Conservation (phyloP, 2,888 invertebrate species). For the Mesorhabditis spiculigera region DNA sequence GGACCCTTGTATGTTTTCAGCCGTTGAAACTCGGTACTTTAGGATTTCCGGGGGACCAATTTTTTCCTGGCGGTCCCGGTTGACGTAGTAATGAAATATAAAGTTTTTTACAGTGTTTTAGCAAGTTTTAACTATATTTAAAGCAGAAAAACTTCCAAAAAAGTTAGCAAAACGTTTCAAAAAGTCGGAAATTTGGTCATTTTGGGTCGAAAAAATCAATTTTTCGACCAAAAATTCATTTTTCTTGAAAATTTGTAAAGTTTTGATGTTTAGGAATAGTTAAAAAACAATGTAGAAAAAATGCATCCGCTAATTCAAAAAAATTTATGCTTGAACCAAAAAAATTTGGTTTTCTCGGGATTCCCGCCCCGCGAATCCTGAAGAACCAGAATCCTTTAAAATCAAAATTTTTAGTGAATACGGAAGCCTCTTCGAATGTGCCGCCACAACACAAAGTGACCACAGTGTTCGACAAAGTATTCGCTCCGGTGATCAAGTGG, state of each 20-base stretch:
- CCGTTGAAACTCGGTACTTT: neutral
- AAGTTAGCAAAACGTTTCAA: no score
- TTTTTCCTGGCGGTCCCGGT: no score
- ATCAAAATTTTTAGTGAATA: neutral
- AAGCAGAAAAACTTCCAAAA: no score
- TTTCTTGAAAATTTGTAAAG: neutral
- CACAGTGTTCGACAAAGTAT: neutral
- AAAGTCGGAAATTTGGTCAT: neutral
- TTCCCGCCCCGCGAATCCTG: no score
- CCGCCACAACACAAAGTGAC: neutral
- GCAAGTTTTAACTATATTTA: no score
- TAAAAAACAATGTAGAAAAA: neutral
- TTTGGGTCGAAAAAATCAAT: neutral
- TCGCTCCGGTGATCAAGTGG: neutral
- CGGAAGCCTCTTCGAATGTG: neutral
- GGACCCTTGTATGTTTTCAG: neutral
- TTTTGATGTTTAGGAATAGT: neutral
- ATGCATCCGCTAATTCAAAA: neutral
- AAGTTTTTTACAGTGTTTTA: no score
- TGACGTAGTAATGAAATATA: no score
- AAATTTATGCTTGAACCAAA: neutral
- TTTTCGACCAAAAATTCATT: neutral
- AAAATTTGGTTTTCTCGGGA: no score
- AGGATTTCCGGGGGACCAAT: no score
- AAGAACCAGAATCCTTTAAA: no score